Conservation (phyloP, 23 tunicate genomes). For the Trididemnum miniatum region DNA sequence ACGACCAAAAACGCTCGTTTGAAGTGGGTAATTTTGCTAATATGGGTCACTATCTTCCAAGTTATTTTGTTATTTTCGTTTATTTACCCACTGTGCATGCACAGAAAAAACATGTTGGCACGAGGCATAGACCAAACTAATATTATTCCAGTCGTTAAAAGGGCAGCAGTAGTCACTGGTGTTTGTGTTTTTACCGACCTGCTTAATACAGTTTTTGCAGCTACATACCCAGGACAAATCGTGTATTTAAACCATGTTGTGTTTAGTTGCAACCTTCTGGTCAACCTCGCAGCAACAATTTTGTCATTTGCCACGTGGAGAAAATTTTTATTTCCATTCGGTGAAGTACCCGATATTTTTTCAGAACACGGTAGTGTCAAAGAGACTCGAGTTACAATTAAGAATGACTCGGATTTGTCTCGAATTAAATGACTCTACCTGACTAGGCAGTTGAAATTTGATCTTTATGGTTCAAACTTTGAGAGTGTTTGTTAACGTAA, state of each 20-base stretch:
- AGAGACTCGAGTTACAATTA: no score
- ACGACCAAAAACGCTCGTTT: background rate
- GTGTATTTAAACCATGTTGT: conserved; percentile 32
- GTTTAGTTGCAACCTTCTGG: conserved; percentile 19
- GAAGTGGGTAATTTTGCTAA: conserved; percentile 20
- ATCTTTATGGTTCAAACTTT: no score
- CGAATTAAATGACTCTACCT: no score
- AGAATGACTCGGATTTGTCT: no score
- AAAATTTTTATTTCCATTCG: conserved; percentile 12
- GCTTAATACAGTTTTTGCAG: conserved; percentile 4
- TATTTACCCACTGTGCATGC: conserved; percentile 26
- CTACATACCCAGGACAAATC: background rate
- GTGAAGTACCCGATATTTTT: background rate
- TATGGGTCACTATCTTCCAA: conserved; percentile 9
- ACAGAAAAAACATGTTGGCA: conserved; percentile 14
- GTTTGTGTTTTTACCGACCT: conserved; percentile 14
- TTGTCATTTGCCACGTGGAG: conserved; percentile 12
- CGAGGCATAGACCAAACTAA: conserved; percentile 4
- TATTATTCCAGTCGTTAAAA: conserved; percentile 4
- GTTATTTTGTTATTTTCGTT: conserved; percentile 24
- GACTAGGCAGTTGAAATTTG: no score
- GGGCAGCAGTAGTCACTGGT: conserved; percentile 7
- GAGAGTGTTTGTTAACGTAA: no score
- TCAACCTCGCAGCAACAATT: conserved; percentile 8
- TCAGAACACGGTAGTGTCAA: no score